Evolutionary conservation across 2,888 invertebrate species (phyloP), one percentile per base, ranked within the genome.

Genomic region (Pecten maximus): DNA sequence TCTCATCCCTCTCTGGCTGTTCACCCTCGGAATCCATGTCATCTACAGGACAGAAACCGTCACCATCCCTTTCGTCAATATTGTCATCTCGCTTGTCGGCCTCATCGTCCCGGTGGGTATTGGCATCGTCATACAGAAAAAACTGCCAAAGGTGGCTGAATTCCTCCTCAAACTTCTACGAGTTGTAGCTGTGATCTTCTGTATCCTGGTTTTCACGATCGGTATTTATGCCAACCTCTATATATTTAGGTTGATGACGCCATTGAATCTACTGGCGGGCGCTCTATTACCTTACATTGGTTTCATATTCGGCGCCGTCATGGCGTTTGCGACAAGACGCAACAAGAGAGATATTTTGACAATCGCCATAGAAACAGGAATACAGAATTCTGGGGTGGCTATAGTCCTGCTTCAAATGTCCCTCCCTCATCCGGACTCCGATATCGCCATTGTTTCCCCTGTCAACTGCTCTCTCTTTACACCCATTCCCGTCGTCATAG

Each of bases 341-440:
- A 97, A 91, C 96, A 96, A 94, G 96, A 96, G 90, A 28, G 89
- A 89, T 95, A 96, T 93, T 16, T 94, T 96, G 50, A 98, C 99
- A 19, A 99, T 99, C 94, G 98, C 98, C 88, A 98, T 99, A 88
- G 99, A 99, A 93, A 97, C 97, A 3, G 96, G 99, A 89, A 98
- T 99, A 89, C 99, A 99, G 97, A 99, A 99, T 97, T 99, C 99
- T 0, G 97, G 97, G 4, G 96, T 97, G 35, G 97, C 97, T 15
- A 97, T 97, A 87, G 94, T 97, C 10, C 90, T 97, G 40, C 93
- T 97, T 91, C 96, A 93, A 91, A 95, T 95, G n/a, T 95, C 96
- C 10, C 93, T 96, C 8, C 93, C 93, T 0, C 93, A 94, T 0
- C 96, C 96, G 10, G 96, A 96, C 89, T 94, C 94, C 10, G 96